These are phyloP conservation scores for Montipora efflorescens DNA, from an alignment of 64 coral and sea anemone species.

Conservation along the genomic window DNA sequence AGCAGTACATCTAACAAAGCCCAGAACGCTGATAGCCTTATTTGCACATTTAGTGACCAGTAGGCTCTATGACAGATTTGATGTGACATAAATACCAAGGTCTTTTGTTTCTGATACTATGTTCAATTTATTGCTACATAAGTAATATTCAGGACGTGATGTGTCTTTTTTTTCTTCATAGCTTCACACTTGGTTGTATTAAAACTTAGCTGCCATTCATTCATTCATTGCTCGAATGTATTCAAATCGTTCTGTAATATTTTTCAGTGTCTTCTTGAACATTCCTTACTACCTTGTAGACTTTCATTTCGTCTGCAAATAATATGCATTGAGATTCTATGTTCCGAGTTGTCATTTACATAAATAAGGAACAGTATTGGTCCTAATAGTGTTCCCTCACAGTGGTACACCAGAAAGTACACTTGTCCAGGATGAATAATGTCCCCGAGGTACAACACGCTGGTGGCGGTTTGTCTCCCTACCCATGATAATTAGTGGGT, in stretches of 20 bases:
- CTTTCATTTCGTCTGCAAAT: slow-evolving; percentile 8
- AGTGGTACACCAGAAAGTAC: slow-evolving; percentile 13
- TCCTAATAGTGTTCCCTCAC: slow-evolving; percentile 3
- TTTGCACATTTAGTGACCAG: slow-evolving; percentile 16
- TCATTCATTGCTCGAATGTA: slow-evolving; percentile 21
- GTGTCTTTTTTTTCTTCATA: slow-evolving; percentile 23
- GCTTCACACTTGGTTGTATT: slow-evolving; percentile 37
- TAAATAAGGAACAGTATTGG: background rate
- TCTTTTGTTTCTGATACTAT: slow-evolving; percentile 8
- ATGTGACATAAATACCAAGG: slow-evolving; percentile 50
- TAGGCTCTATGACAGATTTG: slow-evolving; percentile 45
- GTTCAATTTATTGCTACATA: background rate
- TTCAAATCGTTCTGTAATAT: background rate
- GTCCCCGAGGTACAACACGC: background rate
- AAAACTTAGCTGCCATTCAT: background rate
- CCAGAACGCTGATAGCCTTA: slow-evolving; percentile 26
- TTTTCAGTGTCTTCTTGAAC: background rate
- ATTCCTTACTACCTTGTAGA: slow-evolving; percentile 19
- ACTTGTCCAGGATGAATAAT: background rate
- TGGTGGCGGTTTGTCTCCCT: background rate
- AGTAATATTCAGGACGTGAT: background rate
- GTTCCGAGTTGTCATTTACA: background rate
- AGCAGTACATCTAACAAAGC: slow-evolving; percentile 21
- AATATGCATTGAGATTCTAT: background rate
- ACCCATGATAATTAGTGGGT: slow-evolving; percentile 21